These are phyloP conservation scores for Oncopodura yosiiana DNA, from an alignment of 1,140 invertebrate genomes.

Conservation along the genomic window DNA sequence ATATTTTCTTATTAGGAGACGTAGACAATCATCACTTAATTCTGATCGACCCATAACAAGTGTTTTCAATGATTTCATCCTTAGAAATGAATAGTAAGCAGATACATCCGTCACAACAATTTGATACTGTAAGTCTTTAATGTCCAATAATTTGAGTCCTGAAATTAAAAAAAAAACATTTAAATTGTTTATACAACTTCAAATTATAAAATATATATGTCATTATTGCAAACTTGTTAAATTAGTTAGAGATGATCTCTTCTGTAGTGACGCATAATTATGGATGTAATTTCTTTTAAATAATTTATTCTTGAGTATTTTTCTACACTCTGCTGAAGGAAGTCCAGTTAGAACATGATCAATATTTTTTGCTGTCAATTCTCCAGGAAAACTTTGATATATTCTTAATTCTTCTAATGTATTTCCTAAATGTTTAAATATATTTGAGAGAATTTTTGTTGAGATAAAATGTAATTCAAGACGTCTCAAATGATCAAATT, in stretches of 20 bases:
- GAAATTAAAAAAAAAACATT: background rate
- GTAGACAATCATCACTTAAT: background rate
- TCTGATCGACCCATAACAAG: constrained; percentile 11
- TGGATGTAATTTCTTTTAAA: background rate
- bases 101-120: constrained; percentile 15
- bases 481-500: constrained; percentile 5
- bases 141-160: constrained; percentile 21
- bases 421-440: constrained; percentile 6
- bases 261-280: background rate
- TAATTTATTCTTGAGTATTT: constrained; percentile 7
- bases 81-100: constrained; percentile 13
- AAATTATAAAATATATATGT: background rate
- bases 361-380: constrained; percentile 8
- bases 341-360: constrained; percentile 17
- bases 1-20: background rate
- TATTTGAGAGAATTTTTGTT: background rate
- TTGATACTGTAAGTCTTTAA: constrained; percentile 15
- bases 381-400: constrained; percentile 12
- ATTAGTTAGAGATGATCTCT: constrained; percentile 5
- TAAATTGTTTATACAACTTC: background rate
- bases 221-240: constrained; percentile 13
- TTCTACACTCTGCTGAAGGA: background rate
- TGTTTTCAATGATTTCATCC: constrained; percentile 2
- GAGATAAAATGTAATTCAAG: constrained; percentile 7
- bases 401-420: constrained; percentile 14